These are phyloP conservation scores for Drosophila kepulauana DNA, from an alignment of 1,140 invertebrate genomes.

Conservation along the genomic window DNA sequence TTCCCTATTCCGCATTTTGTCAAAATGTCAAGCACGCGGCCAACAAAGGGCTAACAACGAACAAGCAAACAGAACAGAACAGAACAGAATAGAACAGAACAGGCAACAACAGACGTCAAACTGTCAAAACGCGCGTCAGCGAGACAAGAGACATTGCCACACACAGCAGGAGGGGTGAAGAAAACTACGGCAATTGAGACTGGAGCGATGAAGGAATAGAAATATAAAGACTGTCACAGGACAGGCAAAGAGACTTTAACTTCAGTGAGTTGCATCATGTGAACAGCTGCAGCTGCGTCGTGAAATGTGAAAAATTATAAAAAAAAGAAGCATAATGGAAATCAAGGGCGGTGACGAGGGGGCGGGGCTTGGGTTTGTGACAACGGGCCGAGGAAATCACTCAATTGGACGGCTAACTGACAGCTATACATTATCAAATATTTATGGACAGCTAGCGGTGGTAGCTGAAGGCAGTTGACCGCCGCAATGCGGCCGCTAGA, in stretches of 20 bases:
- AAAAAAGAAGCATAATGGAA: constrained; percentile 43
- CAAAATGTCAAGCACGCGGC: constrained; percentile 64
- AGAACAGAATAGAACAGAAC: background rate
- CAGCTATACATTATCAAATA: constrained; percentile 81
- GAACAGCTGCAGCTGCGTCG: constrained; percentile 63
- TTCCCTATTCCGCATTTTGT: constrained; percentile 62
- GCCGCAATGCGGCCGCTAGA: background rate
- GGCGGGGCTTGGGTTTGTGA: constrained; percentile 2
- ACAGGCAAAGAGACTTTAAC: constrained; percentile 8
- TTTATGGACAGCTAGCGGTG: constrained; percentile 54
- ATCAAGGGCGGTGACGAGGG: constrained; percentile 17
- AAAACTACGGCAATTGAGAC: background rate
- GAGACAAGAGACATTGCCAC: constrained; percentile 36
- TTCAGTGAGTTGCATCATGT: constrained; percentile 18
- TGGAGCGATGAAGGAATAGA: background rate
- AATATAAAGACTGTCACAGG: background rate
- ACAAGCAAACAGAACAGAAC: constrained; percentile 11
- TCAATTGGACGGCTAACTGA: constrained; percentile 80
- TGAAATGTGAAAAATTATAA: constrained; percentile 63
- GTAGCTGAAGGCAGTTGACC: constrained; percentile 30
- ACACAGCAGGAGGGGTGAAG: background rate
- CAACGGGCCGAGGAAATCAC: constrained; percentile 64
- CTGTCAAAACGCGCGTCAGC: constrained; percentile 59
- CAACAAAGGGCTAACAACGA: constrained; percentile 42
- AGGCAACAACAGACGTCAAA: constrained; percentile 59